phyloP scores from a whole-genome alignment of 64 coral and sea anemone species.

The Hydrozoanthus tunicans region DNA sequence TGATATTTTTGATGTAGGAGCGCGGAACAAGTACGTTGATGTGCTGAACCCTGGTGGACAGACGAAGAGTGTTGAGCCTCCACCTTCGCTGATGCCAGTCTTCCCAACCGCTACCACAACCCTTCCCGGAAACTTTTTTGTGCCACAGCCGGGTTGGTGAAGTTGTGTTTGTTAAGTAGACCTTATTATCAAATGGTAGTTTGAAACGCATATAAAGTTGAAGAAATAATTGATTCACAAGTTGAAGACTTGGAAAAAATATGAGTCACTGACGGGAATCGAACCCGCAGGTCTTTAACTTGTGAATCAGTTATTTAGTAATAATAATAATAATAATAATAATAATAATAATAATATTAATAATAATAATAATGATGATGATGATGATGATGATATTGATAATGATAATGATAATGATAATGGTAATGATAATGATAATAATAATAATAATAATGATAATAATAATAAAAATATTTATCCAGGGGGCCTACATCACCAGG shows the following conservation, averaged over 20 bases:
- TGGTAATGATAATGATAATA: background rate
- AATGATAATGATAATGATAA: background rate
- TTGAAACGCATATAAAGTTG: background rate
- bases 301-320: background rate
- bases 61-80: constrained; percentile 16
- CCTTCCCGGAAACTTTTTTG: constrained; percentile 48
- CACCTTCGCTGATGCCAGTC: constrained; percentile 27
- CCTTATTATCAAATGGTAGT: too few species aligned
- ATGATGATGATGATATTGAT: background rate
- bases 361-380: background rate
- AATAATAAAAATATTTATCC: background rate
- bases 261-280: background rate
- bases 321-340: background rate
- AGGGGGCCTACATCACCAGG: background rate
- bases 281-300: background rate
- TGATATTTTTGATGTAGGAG: constrained; percentile 5
- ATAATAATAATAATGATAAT: background rate
- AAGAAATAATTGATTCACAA: background rate
- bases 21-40: constrained; percentile 52
- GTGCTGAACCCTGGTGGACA: constrained; percentile 33
- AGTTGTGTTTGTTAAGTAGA: background rate
- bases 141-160: constrained; percentile 30
- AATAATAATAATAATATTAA: background rate
- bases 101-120: constrained; percentile 36
- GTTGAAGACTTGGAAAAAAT: background rate